Conservation (phyloP, 2,888 invertebrate species). For the Venusia cambrica region DNA sequence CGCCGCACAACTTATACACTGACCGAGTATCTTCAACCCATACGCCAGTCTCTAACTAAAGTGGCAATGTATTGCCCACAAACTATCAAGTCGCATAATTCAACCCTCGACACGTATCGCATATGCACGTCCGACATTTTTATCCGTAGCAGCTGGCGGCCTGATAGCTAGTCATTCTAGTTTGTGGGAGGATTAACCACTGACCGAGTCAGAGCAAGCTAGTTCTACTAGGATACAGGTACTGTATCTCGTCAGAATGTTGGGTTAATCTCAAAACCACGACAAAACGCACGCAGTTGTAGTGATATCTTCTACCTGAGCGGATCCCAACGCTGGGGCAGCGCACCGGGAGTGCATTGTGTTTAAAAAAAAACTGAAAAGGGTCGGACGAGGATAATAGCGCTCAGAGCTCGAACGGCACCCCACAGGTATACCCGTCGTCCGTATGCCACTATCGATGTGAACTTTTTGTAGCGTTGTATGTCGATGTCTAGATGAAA, state of each 20-base stretch:
- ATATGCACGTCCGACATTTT: slow-evolving; percentile 45
- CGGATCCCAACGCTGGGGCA: slow-evolving; percentile 51
- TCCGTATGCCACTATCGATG: slow-evolving; percentile 27
- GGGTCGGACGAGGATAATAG: slow-evolving; percentile 67
- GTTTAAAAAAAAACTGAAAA: slow-evolving; percentile 69
- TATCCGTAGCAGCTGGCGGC: slow-evolving; percentile 51
- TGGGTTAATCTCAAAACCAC: slow-evolving; percentile 55
- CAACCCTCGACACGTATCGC: slow-evolving; percentile 21
- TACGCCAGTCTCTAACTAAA: slow-evolving; percentile 41
- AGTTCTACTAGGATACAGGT: slow-evolving; percentile 14
- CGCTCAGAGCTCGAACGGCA: slow-evolving; percentile 39
- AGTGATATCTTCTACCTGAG: slow-evolving; percentile 58
- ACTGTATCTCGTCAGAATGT: slow-evolving; percentile 45
- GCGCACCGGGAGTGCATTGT: slow-evolving; percentile 62
- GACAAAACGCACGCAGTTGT: slow-evolving; percentile 45
- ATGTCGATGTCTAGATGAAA: slow-evolving; percentile 15
- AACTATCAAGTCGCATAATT: slow-evolving; percentile 21
- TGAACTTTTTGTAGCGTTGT: slow-evolving; percentile 24
- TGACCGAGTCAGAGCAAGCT: slow-evolving; percentile 25
- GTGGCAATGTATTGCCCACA: slow-evolving; percentile 46
- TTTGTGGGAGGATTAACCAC: slow-evolving; percentile 36
- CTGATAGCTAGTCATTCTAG: slow-evolving; percentile 49
- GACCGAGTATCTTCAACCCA: slow-evolving; percentile 30
- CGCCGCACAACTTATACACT: slow-evolving; percentile 39
- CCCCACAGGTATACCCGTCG: slow-evolving; percentile 43